These are phyloP conservation scores for Kradibia gibbosae DNA, from an alignment of 1,140 invertebrate genomes.

Conservation along the genomic window DNA sequence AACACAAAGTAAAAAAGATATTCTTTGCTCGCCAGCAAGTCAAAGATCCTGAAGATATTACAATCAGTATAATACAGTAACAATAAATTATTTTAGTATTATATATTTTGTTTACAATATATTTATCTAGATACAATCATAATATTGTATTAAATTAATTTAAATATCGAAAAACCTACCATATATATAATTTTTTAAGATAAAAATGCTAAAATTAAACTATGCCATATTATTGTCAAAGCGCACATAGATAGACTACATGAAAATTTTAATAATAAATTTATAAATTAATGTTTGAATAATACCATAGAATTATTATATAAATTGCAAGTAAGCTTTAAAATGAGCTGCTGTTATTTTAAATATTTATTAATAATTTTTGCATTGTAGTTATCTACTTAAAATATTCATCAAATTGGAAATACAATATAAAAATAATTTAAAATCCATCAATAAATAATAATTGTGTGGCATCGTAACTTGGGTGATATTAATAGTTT, in stretches of 20 bases:
- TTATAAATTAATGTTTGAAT: conserved; percentile 43
- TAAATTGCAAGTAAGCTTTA: conserved; percentile 32
- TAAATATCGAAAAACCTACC: conserved; percentile 45
- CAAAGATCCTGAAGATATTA: conserved; percentile 51
- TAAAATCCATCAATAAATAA: too few species aligned
- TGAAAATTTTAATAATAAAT: conserved; percentile 47
- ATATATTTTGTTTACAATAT: conserved; percentile 41
- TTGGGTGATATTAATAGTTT: too few species aligned
- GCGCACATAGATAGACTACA: conserved; percentile 16
- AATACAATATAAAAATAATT: too few species aligned
- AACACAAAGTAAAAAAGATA: conserved; percentile 42
- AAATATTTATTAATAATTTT: not conserved
- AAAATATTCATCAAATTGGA: not conserved
- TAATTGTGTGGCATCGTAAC: too few species aligned
- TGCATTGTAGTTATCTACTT: not conserved
- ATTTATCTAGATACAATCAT: conserved; percentile 49
- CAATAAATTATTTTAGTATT: conserved; percentile 47
- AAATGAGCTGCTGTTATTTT: conserved; percentile 20
- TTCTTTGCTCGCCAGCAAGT: conserved; percentile 52
- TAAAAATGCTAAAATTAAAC: conserved; percentile 52
- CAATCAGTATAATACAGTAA: conserved; percentile 47
- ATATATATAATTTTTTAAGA: conserved; percentile 45
- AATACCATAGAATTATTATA: conserved; percentile 36
- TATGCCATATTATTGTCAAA: conserved; percentile 50
- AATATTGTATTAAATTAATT: conserved; percentile 50